phyloP scores from a whole-genome alignment of 1,140 invertebrate genomes.

The Prorops nasuta region DNA sequence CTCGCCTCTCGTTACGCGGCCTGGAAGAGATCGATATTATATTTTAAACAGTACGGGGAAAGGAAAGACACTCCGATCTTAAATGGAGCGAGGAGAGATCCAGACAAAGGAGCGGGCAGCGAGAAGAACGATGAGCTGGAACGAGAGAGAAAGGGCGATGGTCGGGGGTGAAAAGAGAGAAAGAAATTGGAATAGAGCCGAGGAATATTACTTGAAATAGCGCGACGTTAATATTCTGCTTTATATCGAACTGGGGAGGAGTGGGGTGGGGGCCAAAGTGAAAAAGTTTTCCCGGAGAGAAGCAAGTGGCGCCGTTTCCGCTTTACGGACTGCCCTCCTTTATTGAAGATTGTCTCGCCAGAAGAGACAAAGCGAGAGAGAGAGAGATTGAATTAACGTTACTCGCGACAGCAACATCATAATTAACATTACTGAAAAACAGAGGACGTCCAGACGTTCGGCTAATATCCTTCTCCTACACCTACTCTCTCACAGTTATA shows the following conservation, averaged over 20 bases:
- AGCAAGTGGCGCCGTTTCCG: too few species aligned
- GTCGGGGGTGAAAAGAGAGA: too few species aligned
- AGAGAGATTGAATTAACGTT: constrained; percentile 2
- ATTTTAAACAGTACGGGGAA: too few species aligned
- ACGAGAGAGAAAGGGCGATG: background rate
- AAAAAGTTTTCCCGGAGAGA: background rate
- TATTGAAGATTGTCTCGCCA: too few species aligned
- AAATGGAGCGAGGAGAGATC: background rate
- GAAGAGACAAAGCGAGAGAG: too few species aligned
- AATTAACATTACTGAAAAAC: constrained; percentile 17
- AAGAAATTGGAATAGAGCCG: background rate
- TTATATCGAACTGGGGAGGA: background rate
- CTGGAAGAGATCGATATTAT: too few species aligned
- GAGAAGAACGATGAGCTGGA: background rate
- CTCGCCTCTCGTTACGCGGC: too few species aligned
- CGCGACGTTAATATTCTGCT: background rate
- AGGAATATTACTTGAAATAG: background rate
- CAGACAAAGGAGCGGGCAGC: background rate
- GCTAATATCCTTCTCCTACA: too few species aligned
- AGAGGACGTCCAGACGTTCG: too few species aligned
- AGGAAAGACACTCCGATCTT: too few species aligned
- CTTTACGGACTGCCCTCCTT: too few species aligned
- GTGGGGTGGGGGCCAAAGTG: background rate
- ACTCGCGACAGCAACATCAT: background rate
- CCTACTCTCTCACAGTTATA: too few species aligned